A percentile compares a stretch with the other conserved stretches of the same genome.
These are phyloP conservation scores for Accipiter virgatus DNA, from an alignment of 2,113 vertebrate species.

Conservation along the genomic window DNA sequence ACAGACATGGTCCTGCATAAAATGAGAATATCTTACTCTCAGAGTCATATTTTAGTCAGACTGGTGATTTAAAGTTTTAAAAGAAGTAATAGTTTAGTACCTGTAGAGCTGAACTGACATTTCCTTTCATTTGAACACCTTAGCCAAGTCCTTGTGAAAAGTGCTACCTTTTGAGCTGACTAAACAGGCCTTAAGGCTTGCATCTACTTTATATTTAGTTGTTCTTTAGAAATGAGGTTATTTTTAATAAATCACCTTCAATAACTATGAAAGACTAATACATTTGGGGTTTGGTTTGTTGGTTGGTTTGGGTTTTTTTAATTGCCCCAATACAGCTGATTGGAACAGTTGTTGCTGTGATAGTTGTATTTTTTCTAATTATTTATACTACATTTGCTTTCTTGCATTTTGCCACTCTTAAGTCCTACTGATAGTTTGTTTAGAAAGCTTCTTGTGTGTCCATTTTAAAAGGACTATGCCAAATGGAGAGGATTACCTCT, in stretches of 20 bases:
- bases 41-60: not conserved
- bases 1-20: not conserved
- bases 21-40: not conserved
- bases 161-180: not conserved
- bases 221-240: not conserved
- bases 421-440: not conserved
- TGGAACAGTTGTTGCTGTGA: not conserved
- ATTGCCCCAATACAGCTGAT: not conserved
- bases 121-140: not conserved
- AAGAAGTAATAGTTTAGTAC: not conserved
- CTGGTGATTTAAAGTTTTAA: not conserved
- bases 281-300: not conserved
- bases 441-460: not conserved
- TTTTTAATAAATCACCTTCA: not conserved
- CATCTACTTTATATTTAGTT: not conserved
- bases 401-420: not conserved
- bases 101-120: not conserved
- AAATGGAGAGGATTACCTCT: not conserved
- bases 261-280: not conserved
- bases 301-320: too few relatives aligned
- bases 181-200: not conserved
- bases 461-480: not conserved
- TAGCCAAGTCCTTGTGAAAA: not conserved
- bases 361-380: not conserved
- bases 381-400: not conserved